These are phyloP conservation scores for Melolontha melolontha DNA, from an alignment of 2,888 invertebrate species.

Conservation along the genomic window DNA sequence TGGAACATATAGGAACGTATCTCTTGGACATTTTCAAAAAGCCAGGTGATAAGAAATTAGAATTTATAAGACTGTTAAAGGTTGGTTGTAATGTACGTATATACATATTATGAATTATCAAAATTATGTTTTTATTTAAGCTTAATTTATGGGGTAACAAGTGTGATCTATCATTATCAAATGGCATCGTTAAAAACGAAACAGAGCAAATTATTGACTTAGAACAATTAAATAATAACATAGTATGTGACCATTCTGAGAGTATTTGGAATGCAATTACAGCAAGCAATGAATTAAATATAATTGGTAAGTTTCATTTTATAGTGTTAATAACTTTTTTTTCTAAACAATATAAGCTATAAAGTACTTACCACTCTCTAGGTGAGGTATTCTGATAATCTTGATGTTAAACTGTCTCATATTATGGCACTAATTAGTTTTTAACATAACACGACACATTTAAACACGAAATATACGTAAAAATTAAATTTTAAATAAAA, in stretches of 20 bases:
- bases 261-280: constrained; percentile 67
- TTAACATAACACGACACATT: too few species aligned
- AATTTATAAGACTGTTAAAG: constrained; percentile 72
- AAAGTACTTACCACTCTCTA: too few species aligned
- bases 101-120: background rate
- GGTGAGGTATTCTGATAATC: too few species aligned
- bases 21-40: constrained; percentile 55
- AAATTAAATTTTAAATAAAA: too few species aligned
- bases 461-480: too few species aligned
- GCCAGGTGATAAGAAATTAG: constrained; percentile 65
- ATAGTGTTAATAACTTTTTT: background rate
- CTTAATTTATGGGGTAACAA: constrained; percentile 94
- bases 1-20: constrained; percentile 68
- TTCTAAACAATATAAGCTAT: background rate
- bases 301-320: constrained; percentile 46
- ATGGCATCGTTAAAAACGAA: constrained; percentile 74
- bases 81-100: constrained; percentile 55
- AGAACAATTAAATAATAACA: constrained; percentile 68
- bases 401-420: too few species aligned
- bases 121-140: constrained; percentile 62
- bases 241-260: constrained; percentile 74
- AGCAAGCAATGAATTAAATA: constrained; percentile 48
- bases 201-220: constrained; percentile 70
- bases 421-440: too few species aligned
- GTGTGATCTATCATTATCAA: constrained; percentile 89